Percentiles rank a stretch among this genome's conserved stretches.
phyloP scores from a whole-genome alignment of 2,888 invertebrate species.

The Cryptocephalus primarius region DNA sequence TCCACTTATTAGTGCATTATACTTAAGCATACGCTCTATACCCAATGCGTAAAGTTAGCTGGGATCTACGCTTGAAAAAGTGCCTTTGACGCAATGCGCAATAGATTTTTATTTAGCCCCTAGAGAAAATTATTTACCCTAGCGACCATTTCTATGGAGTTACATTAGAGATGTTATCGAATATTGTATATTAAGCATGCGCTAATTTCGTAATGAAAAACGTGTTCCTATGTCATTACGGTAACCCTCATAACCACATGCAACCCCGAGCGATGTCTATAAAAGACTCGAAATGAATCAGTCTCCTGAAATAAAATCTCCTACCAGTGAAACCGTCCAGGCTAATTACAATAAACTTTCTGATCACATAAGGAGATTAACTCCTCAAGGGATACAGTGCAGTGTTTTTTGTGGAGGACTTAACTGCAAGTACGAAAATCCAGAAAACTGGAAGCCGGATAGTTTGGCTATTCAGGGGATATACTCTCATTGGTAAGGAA shows the following conservation, averaged over 20 bases:
- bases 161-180: slow-evolving; percentile 24
- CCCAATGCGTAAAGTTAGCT: too few relatives aligned
- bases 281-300: slow-evolving; percentile 18
- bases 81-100: slow-evolving; percentile 15
- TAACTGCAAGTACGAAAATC: slow-evolving; percentile 69
- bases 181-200: slow-evolving; percentile 27
- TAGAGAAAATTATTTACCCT: slow-evolving; percentile 19
- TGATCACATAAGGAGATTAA: slow-evolving; percentile 47
- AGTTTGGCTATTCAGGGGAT: slow-evolving; percentile 66
- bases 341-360: slow-evolving; percentile 42
- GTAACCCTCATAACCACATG: slow-evolving; percentile 1
- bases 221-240: slow-evolving; percentile 11
- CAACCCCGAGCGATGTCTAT: slow-evolving; percentile 5
- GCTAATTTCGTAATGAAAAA: slow-evolving; percentile 18
- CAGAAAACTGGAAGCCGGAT: slow-evolving; percentile 47
- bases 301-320: slow-evolving; percentile 20
- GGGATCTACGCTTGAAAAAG: too few relatives aligned
- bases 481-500: slow-evolving; percentile 69
- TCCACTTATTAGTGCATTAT: too few relatives aligned
- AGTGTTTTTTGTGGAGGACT: slow-evolving; percentile 76
- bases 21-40: too few relatives aligned
- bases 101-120: slow-evolving; percentile 9
- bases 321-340: slow-evolving; percentile 25
- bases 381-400: slow-evolving; percentile 65
- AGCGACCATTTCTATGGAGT: slow-evolving; percentile 17